Conservation (phyloP, 2,797 vertebrate species). For the Rhynchonycteris naso region DNA sequence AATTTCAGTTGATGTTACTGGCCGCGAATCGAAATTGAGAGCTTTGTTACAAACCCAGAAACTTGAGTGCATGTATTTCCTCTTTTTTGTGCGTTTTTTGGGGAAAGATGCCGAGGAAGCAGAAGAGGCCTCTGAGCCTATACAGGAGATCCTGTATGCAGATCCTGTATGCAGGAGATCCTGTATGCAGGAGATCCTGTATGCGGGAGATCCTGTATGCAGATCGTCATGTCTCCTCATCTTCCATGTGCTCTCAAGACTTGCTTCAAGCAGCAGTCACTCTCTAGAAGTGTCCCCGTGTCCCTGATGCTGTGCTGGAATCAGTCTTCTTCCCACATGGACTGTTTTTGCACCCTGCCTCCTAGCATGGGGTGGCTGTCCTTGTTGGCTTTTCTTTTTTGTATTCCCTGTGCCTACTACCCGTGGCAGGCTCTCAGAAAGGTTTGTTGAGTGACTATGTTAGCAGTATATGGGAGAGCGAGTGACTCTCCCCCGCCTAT, state of each 20-base stretch:
- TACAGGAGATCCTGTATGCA: no score
- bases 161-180: no score
- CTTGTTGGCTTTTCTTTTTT: background rate
- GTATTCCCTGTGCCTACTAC: background rate
- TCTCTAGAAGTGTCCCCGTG: background rate
- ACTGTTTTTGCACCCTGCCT: background rate
- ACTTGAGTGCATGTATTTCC: background rate
- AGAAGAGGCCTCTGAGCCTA: background rate
- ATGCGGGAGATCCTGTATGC: no score
- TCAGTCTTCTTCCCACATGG: background rate
- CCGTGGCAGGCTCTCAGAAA: background rate
- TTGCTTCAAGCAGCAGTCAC: background rate
- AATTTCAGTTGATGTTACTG: background rate
- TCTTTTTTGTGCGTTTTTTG: background rate
- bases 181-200: no score
- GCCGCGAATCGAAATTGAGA: background rate
- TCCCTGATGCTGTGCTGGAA: background rate
- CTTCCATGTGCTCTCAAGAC: background rate
- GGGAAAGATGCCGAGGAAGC: background rate
- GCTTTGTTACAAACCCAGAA: background rate
- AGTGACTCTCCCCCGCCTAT: fast-evolving
- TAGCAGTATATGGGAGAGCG: background rate
- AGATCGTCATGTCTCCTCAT: no score
- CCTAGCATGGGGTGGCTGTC: no score
- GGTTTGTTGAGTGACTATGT: background rate